Evolutionary conservation across 2,888 invertebrate genomes (phyloP).

Genomic region (Agrotis exclamationis): DNA sequence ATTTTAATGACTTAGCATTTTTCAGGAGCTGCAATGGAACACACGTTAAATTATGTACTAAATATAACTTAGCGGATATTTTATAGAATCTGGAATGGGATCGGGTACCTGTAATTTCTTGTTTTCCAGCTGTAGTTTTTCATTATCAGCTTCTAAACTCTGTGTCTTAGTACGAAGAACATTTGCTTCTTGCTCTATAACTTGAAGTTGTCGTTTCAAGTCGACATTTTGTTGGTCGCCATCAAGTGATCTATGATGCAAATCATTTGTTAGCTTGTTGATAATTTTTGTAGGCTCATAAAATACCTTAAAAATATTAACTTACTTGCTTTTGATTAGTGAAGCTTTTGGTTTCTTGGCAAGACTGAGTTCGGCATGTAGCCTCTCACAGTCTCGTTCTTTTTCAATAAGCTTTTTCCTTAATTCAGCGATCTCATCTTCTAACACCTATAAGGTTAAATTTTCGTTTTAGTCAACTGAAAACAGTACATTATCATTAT

Average conservation of each 20-base stretch:
- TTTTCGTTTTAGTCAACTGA: constrained; percentile 13
- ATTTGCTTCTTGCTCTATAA: constrained; percentile 94
- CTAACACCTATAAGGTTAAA: constrained; percentile 88
- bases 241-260: constrained; percentile 90
- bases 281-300: neutral
- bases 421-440: constrained; percentile 94
- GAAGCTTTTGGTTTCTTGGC: constrained; percentile 92
- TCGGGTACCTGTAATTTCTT: constrained; percentile 92
- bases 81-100: neutral
- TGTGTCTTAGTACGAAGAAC: constrained; percentile 93
- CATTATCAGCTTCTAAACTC: constrained; percentile 94
- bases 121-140: constrained; percentile 94
- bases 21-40: constrained; percentile 86
- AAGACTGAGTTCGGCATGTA: constrained; percentile 93
- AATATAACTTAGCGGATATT: neutral
- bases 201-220: constrained; percentile 94
- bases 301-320: constrained; percentile 39
- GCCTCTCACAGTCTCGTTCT: constrained; percentile 95
- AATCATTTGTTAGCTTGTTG: neutral
- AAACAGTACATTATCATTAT: neutral
- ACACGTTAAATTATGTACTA: neutral
- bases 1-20: constrained; percentile 89
- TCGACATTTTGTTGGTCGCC: constrained; percentile 93
- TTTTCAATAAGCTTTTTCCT: constrained; percentile 95
- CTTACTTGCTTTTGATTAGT: constrained; percentile 92